Evolutionary conservation across 2,888 invertebrate species (phyloP), one percentile per base, ranked within the genome.

Genomic region (Andricus curvator): DNA sequence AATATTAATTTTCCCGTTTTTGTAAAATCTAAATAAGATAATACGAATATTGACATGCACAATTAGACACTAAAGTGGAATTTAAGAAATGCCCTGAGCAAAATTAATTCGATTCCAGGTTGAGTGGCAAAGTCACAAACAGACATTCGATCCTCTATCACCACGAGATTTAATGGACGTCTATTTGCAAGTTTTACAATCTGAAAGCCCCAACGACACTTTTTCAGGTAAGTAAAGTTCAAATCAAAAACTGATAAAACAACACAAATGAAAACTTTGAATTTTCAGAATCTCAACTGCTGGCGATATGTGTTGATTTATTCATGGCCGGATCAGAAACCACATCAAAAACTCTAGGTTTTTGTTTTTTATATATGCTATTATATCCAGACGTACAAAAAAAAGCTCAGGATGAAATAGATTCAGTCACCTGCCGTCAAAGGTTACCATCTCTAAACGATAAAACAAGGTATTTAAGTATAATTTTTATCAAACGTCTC

Each of bases 261-360:
- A 56, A 64, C 68, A 41, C 64, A 60, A 33, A 48, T 60, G 15
- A 41, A 44, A 48, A 41, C 22, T 41, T 70, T 65, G 13, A 17
- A 37, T 95, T 96, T 89, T 94, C 95, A 84, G 97, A 97, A 90
- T 94, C 95, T 13, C 97, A 97, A 87, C 92, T 97, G 78, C 91
- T 97, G 80, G 96, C 97, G 0, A 95, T 96, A 87, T 97, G 97
- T 87, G 94, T 97, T 94, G 97, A 97, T 87, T 95, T 97, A 94
- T 97, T 97, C 88, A 95, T 97, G 94, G 97, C 97, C 33, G 97
- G 97, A 0, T 96, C 97, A 0, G 97, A 97, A 93, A 97, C 97
- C 0, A 97, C 97, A 0, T 96, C 95, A 78, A 97, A 97, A 90
- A 95, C 96, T 51, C 93, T 97, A 88, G 95, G 96, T 44, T 97